Evolutionary conservation across 2,113 vertebrate genomes (phyloP), one percentile per base, ranked within the genome.

Genomic region (Clarias gariepinus): DNA sequence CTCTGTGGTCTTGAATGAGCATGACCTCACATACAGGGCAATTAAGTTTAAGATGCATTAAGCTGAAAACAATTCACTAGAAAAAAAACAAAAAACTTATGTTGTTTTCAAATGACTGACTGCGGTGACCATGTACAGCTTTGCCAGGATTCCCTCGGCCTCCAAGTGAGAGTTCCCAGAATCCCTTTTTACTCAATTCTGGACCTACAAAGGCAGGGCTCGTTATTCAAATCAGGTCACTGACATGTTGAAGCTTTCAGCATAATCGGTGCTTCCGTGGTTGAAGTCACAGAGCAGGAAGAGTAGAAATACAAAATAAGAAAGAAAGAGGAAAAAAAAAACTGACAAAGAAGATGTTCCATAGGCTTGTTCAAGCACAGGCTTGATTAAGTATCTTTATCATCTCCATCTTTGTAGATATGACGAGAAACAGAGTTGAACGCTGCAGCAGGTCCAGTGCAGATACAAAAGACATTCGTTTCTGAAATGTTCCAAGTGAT

Each of bases 401-500:
- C 61, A 66, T 79, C 69, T 88, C 73, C 83, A 76, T 60, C 60
- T 76, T 83, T 18, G 69, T 36, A 77, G 83, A 85, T 33, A 90
- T 81, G 69, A 58, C n/a, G 86, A 85, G 74, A 86, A 63, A 88
- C 68, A 73, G 68, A 87, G 57, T 21, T 25, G 63, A 66, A 83
- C 21, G 15, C 87, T 89, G 88, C 88, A 82, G 61, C 79, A 58
- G 63, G 79, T 58, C 86, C 84, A 86, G 84, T 58, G 88, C 84
- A 86, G 84, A 77, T 85, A 87, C 71, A 86, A 90, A 88, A 77
- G 74, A 88, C 88, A 90, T 90, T 90, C 71, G 55, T 41, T 88
- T 87, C 84, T 87, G 73, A 81, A 83, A 90, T 85, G 79, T 88
- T 87, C 87, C 28, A 64, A 84, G 71, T 41, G 83, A 83, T 87